Base-by-base conservation (phyloP, 23 tunicate genomes). In the Trididemnum clinides region DNA sequence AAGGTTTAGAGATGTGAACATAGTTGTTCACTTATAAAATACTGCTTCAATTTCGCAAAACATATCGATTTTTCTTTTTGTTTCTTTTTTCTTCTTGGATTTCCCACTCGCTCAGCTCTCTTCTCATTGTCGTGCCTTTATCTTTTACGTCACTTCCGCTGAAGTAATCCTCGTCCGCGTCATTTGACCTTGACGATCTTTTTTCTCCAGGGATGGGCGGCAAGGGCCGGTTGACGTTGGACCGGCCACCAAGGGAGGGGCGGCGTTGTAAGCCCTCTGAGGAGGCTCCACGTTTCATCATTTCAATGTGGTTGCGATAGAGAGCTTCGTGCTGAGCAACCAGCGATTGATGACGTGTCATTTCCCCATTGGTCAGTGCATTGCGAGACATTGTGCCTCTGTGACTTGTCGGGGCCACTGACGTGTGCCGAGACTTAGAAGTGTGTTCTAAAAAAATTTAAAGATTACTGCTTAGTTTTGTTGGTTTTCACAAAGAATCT, bases 101-200 rank as follows among this genome's bases (percentile, higher is more conserved):
- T 32, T 85, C 88, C 88, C 88, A 85, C 2, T 58, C 49, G 39
- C 88, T 85, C 28, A 51, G 38, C 21, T 71, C 88, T 29, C 88
- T 50, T 2, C 59, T 57, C 80, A 85, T 39, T 21, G 88, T 57
- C 1, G 58, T 74, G 28, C 74, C 82, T 23, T 74, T 82, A 25
- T 58, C 59, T 1, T 74, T 82, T 30, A 51, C 88, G 74, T 85
- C 82, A 62, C 88, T 85, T 36, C 88, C 88, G 82, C 88, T 85
- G 33, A 82, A 85, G 35, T 85, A 85, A 74, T 85, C 88, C 34
- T 85, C 88, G 35, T 85, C 88, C 5, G 58, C 59, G 58, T 85
- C 88, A 34, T 23, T 20, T 2, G 38, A 35, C 54, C 64, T 81
- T 3, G 23, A 4, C 5, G 28, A 18, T 78, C 28, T 5, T 34